A percentile compares a stretch with the other conserved stretches of the same genome.
Evolutionary conservation across 2,113 vertebrate species (phyloP).

Genomic region (Spheniscus mendiculus): DNA sequence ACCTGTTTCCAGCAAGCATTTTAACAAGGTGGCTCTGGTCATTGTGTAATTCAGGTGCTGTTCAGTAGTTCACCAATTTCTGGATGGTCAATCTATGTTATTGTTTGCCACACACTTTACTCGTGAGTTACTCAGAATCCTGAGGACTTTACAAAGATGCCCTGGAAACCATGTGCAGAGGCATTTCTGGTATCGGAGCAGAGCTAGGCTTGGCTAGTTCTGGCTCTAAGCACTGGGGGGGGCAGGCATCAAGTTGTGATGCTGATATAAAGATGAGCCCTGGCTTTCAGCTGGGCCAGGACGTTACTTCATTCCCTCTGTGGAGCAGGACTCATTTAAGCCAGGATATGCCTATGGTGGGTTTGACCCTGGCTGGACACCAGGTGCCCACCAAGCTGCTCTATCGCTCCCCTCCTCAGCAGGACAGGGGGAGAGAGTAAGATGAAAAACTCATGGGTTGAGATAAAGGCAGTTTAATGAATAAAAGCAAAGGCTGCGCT

Average conservation of each 20-base stretch:
- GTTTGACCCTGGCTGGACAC: neutral
- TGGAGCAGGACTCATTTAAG: neutral
- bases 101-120: neutral
- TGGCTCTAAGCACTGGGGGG: rapidly evolving
- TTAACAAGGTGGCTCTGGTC: neutral
- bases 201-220: neutral
- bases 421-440: neutral
- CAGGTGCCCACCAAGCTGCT: neutral
- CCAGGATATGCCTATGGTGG: too few relatives aligned
- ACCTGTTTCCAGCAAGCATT: neutral
- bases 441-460: neutral
- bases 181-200: rapidly evolving
- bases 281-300: neutral
- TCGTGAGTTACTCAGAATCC: neutral
- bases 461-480: neutral
- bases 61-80: neutral
- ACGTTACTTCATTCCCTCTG: neutral
- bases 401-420: neutral
- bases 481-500: neutral
- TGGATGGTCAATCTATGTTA: neutral
- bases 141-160: neutral
- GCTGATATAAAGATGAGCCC: neutral
- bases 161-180: neutral
- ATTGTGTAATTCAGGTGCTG: neutral
- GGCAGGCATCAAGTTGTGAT: neutral